These are phyloP conservation scores for Synergus japonicus DNA, from an alignment of 2,888 invertebrate genomes.

Conservation along the genomic window DNA sequence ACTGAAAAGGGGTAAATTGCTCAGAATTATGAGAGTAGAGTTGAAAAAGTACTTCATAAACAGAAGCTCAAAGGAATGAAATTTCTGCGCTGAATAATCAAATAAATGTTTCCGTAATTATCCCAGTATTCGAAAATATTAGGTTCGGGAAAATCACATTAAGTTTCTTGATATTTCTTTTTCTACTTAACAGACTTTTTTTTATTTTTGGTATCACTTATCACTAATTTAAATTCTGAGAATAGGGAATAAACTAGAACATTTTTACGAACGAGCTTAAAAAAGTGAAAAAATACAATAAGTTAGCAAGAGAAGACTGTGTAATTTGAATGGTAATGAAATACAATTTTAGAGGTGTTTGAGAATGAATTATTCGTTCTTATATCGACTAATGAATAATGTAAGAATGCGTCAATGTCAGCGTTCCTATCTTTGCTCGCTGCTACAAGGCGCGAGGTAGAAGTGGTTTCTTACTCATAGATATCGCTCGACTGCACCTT, in stretches of 20 bases:
- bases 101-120: slow-evolving; percentile 18
- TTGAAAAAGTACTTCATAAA: slow-evolving; percentile 30
- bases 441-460: slow-evolving; percentile 34
- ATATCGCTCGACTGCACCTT: slow-evolving; percentile 40
- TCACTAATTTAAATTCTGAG: not conserved
- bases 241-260: too few relatives aligned
- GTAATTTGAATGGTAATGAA: slow-evolving; percentile 17
- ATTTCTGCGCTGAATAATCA: slow-evolving; percentile 11
- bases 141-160: not conserved
- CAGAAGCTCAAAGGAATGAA: slow-evolving; percentile 26
- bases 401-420: slow-evolving; percentile 32
- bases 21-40: slow-evolving; percentile 31
- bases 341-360: slow-evolving; percentile 22
- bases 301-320: not conserved
- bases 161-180: not conserved
- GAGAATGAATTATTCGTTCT: slow-evolving; percentile 32
- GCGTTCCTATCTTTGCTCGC: slow-evolving; percentile 29
- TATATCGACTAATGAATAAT: slow-evolving; percentile 38
- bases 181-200: too few relatives aligned
- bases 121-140: not conserved
- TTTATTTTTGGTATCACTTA: not conserved
- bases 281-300: not conserved
- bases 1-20: slow-evolving; percentile 39
- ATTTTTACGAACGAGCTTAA: not conserved
- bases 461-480: slow-evolving; percentile 37